A percentile compares a stretch with the other conserved stretches of the same genome.
phyloP scores from a whole-genome alignment of 2,888 invertebrate genomes.

The Myathropa florea region DNA sequence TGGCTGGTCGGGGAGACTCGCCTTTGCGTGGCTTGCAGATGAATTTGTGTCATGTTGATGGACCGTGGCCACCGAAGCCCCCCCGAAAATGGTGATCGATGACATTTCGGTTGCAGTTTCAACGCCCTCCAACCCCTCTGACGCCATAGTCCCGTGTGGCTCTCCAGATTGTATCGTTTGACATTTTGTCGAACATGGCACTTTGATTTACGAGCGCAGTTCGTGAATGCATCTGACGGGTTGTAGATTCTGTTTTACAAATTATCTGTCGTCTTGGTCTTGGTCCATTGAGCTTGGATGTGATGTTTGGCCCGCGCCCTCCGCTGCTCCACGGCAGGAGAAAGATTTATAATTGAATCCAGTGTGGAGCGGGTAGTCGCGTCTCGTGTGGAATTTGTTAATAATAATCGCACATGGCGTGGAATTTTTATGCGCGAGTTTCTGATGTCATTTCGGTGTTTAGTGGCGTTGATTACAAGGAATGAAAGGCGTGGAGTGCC shows the following conservation, averaged over 20 bases:
- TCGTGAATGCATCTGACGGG: slow-evolving; percentile 44
- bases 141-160: not conserved
- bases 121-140: not conserved
- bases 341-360: slow-evolving; percentile 10
- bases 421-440: slow-evolving; percentile 13
- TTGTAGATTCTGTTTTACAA: slow-evolving; percentile 57
- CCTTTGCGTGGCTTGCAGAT: slow-evolving; percentile 28
- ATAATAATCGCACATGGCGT: slow-evolving; percentile 2
- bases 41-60: slow-evolving; percentile 31
- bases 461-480: not conserved
- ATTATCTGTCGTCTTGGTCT: slow-evolving; percentile 41
- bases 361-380: not conserved
- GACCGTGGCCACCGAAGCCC: not conserved
- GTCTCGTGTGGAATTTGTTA: slow-evolving; percentile 6
- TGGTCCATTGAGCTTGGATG: not conserved
- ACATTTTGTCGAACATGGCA: slow-evolving; percentile 65
- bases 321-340: not conserved
- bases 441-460: slow-evolving; percentile 18
- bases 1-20: not conserved
- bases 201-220: slow-evolving; percentile 56
- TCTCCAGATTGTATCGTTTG: slow-evolving; percentile 39
- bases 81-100: slow-evolving; percentile 33
- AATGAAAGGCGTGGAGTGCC: not conserved
- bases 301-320: not conserved
- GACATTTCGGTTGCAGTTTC: slow-evolving; percentile 38